Percentiles rank a stretch among this genome's conserved stretches.
Evolutionary conservation across 2,113 vertebrate species (phyloP).

Genomic region (Balaeniceps rex): DNA sequence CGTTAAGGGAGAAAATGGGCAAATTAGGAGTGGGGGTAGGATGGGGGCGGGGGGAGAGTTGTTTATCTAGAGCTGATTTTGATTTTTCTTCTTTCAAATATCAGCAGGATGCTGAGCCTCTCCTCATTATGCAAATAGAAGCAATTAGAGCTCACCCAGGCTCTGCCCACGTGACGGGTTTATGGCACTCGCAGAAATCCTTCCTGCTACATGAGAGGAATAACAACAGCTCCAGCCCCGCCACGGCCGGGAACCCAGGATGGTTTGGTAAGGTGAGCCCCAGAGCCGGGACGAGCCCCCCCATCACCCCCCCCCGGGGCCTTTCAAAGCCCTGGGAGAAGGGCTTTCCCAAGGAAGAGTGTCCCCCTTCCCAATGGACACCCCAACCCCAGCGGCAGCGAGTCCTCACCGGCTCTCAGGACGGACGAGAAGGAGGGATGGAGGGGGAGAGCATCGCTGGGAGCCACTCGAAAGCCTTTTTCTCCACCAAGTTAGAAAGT

Average conservation of each 20-base stretch:
- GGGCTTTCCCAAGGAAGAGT: not conserved
- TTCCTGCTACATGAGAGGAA: slow-evolving; percentile 58
- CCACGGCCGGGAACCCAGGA: not conserved
- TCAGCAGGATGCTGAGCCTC: slow-evolving; percentile 58
- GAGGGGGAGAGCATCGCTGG: not conserved
- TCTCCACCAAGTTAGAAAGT: not conserved
- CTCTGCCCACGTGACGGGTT: slow-evolving; percentile 45
- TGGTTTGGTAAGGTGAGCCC: not conserved
- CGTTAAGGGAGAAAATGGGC: not conserved
- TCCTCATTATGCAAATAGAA: slow-evolving; percentile 68
- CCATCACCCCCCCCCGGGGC: accelerated
- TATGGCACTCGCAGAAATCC: slow-evolving; percentile 51
- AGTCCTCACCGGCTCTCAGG: not conserved
- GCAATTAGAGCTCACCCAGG: slow-evolving; percentile 66
- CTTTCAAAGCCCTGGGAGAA: not conserved
- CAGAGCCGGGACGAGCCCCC: not conserved
- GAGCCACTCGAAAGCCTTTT: not conserved
- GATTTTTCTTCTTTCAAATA: slow-evolving; percentile 50
- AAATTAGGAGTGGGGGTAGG: not conserved
- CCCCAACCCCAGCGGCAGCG: not conserved
- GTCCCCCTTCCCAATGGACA: not conserved
- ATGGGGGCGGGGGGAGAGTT: not conserved
- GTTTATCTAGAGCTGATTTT: slow-evolving; percentile 45
- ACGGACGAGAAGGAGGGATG: not conserved
- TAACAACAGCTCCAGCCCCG: not conserved